These are phyloP conservation scores for Gouania willdenowi DNA, from an alignment of 2,797 vertebrate species.

Conservation along the genomic window DNA sequence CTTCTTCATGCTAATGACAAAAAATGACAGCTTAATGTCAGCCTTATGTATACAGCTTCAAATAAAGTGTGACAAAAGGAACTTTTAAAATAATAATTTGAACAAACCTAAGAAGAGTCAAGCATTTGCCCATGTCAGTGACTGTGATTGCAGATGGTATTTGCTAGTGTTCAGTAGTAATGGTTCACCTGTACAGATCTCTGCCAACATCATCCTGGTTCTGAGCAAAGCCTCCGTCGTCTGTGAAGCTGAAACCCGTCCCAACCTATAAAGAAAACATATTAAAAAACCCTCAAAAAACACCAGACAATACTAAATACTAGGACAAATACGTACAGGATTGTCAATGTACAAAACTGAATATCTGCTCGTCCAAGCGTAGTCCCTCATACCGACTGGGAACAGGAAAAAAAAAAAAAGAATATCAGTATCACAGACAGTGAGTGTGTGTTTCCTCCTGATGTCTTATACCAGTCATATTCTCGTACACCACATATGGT, in stretches of 20 bases:
- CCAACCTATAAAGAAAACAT: conserved; percentile 64
- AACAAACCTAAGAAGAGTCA: no score
- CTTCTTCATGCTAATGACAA: no score
- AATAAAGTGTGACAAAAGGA: no score
- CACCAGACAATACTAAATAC: neutral
- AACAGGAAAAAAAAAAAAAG: no score
- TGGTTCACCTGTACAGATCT: conserved; percentile 75
- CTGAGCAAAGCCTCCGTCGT: conserved; percentile 66
- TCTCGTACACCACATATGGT: conserved; percentile 81
- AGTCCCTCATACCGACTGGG: conserved; percentile 74
- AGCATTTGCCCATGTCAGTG: no score
- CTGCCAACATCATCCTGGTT: conserved; percentile 79
- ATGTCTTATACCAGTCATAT: conserved; percentile 78
- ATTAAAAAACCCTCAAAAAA: neutral
- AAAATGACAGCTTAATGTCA: no score
- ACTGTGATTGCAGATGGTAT: no score
- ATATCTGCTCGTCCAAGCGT: conserved; percentile 76
- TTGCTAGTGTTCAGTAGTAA: no score
- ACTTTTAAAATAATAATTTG: neutral
- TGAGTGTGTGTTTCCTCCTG: no score
- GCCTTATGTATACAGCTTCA: no score
- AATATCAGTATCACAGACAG: no score
- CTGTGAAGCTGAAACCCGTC: conserved; percentile 83
- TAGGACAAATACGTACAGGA: conserved; percentile 57
- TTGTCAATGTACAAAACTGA: conserved; percentile 84